Evolutionary conservation across 2,888 invertebrate species (phyloP).

Genomic region (Blastobasis lacticolella): DNA sequence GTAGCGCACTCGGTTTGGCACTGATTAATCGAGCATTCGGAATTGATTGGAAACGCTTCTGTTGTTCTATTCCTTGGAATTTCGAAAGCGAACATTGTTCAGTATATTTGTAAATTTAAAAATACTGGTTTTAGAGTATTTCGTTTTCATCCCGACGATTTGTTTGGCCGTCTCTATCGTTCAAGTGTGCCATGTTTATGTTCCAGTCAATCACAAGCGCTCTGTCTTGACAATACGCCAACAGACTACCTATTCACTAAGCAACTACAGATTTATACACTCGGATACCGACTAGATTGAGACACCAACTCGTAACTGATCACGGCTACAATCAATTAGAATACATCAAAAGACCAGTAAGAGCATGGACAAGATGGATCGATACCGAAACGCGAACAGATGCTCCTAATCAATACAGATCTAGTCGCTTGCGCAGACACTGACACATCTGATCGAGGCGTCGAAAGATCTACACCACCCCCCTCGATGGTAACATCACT

Average conservation of each 20-base stretch:
- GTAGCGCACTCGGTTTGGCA: neutral
- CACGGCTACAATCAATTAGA: neutral
- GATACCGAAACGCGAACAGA: conserved; percentile 5
- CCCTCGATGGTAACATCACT: no score
- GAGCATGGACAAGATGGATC: conserved; percentile 3
- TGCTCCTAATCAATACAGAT: conserved; percentile 4
- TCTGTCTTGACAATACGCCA: neutral
- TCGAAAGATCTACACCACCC: conserved; percentile 7
- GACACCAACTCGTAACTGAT: no score
- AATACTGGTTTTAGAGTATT: no score
- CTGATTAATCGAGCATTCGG: neutral
- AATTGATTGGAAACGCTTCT: no score
- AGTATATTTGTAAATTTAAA: no score
- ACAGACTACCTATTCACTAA: neutral
- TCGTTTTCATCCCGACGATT: no score
- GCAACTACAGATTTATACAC: no score
- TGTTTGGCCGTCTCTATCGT: no score
- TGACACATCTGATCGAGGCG: neutral
- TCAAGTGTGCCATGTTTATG: no score
- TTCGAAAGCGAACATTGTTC: no score
- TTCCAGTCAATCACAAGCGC: neutral
- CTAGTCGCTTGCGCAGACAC: conserved; percentile 8
- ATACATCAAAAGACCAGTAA: neutral
- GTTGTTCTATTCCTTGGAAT: no score
- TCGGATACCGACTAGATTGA: no score